Evolutionary conservation across 2,888 invertebrate genomes (phyloP).

Genomic region (Polyploca ridens): DNA sequence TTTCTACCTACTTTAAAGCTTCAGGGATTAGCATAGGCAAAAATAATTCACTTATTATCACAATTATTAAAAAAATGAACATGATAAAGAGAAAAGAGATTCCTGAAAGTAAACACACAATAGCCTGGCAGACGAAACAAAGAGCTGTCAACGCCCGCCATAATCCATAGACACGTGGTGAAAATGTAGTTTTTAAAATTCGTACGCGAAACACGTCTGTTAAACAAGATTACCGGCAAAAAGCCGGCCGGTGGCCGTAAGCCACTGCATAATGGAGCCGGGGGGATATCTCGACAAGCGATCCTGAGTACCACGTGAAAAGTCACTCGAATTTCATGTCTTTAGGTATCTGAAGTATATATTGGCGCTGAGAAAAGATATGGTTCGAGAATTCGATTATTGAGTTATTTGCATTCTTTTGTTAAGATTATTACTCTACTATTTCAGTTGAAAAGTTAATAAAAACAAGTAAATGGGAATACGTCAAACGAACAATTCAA

Average conservation of each 20-base stretch:
- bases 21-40: not conserved
- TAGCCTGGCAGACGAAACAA: conserved; percentile 1
- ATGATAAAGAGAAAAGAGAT: not conserved
- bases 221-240: conserved; percentile 56
- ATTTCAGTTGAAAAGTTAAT: no score
- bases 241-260: conserved; percentile 48
- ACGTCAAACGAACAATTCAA: conserved; percentile 24
- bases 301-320: conserved; percentile 17
- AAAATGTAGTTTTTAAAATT: conserved; percentile 50
- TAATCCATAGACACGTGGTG: conserved; percentile 33
- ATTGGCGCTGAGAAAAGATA: not conserved
- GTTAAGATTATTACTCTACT: no score
- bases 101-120: not conserved
- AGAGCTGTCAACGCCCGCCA: conserved; percentile 6
- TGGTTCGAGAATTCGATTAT: not conserved
- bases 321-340: conserved; percentile 23
- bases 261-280: conserved; percentile 55
- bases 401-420: not conserved
- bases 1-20: no score
- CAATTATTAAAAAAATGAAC: not conserved
- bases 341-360: not conserved
- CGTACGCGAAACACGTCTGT: conserved; percentile 54
- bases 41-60: not conserved
- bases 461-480: no score
- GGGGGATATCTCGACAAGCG: conserved; percentile 38